Evolutionary conservation across 2,888 invertebrate genomes (phyloP).

Genomic region (Ectropis crepuscularia): DNA sequence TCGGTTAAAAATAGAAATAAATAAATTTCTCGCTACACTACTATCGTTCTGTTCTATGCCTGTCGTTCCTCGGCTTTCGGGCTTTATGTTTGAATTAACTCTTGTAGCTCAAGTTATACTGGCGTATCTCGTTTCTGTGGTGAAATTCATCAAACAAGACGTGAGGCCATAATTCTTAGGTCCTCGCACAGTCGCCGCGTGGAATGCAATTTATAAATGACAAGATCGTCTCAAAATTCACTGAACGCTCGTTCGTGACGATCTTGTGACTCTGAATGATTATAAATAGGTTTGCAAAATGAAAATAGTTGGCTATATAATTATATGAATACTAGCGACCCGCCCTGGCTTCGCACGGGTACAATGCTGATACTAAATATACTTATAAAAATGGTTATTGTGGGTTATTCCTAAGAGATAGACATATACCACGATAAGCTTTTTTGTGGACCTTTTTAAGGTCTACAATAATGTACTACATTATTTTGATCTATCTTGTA

Average conservation of each 20-base stretch:
- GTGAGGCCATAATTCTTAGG: conserved; percentile 69
- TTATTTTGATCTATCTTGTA: too few species aligned
- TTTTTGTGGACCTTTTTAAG: too few species aligned
- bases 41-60: background rate
- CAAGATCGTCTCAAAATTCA: conserved; percentile 71
- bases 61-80: background rate
- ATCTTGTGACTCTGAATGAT: conserved; percentile 54
- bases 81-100: background rate
- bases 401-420: too few species aligned
- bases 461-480: too few species aligned
- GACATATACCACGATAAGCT: too few species aligned
- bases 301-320: too few species aligned
- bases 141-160: conserved; percentile 73
- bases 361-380: too few species aligned
- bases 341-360: too few species aligned
- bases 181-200: conserved; percentile 58
- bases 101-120: conserved; percentile 43
- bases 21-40: background rate
- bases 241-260: conserved; percentile 60
- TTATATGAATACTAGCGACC: too few species aligned
- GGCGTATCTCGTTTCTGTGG: conserved; percentile 50
- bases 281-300: conserved; percentile 50
- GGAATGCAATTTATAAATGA: conserved; percentile 76
- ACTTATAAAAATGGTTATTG: too few species aligned
- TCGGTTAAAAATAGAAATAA: too few species aligned